Evolutionary conservation across 2,888 invertebrate species (phyloP).

Genomic region (Ctenicera cuprea): DNA sequence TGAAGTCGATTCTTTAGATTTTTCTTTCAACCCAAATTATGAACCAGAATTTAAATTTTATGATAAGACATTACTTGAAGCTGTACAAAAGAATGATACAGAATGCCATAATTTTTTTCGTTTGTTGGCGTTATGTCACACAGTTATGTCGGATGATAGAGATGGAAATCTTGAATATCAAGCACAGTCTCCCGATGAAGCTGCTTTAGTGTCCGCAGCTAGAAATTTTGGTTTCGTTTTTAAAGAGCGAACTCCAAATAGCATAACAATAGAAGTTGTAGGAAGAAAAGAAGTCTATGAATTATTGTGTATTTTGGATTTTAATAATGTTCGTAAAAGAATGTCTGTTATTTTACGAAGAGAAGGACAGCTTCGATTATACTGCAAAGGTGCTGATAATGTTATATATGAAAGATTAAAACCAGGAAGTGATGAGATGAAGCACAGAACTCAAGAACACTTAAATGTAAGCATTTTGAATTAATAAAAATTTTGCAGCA

Average conservation of each 20-base stretch:
- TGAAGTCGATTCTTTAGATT: conserved; percentile 88
- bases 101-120: conserved; percentile 93
- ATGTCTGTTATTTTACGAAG: conserved; percentile 97
- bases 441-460: conserved; percentile 92
- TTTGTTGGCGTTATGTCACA: conserved; percentile 96
- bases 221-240: conserved; percentile 99
- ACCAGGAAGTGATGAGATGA: conserved; percentile 84
- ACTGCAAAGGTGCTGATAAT: conserved; percentile 99
- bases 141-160: conserved; percentile 97
- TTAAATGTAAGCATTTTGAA: conserved; percentile 84
- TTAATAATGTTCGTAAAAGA: conserved; percentile 98
- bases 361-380: conserved; percentile 89
- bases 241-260: conserved; percentile 92
- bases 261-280: conserved; percentile 93
- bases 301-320: conserved; percentile 97
- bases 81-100: conserved; percentile 84
- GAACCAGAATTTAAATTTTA: conserved; percentile 96
- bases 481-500: not conserved
- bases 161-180: conserved; percentile 90
- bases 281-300: conserved; percentile 92
- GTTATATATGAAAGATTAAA: conserved; percentile 96
- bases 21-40: conserved; percentile 94
- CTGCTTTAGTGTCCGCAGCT: conserved; percentile 97
- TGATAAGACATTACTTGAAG: conserved; percentile 89
- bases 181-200: conserved; percentile 99